Evolutionary conservation across 2,113 vertebrate genomes (phyloP).

Genomic region (Poecile atricapillus): DNA sequence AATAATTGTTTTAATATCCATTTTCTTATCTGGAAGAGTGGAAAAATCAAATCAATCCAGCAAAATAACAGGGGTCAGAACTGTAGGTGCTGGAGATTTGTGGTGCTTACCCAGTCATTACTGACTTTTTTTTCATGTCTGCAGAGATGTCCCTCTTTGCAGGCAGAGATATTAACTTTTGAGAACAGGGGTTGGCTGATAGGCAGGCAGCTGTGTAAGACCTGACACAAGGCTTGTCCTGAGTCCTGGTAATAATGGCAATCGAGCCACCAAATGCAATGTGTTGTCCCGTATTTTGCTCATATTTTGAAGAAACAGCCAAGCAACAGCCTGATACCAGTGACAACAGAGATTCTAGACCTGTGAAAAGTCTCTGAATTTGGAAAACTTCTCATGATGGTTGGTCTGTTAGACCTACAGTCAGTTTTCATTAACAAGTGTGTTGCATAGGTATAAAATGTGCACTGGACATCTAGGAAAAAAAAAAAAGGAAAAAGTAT

Average conservation of each 20-base stretch:
- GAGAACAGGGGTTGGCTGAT: neutral
- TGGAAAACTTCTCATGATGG: neutral
- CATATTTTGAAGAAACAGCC: neutral
- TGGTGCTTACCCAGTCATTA: neutral
- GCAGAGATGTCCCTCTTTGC: neutral
- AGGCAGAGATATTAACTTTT: neutral
- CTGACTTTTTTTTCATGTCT: neutral
- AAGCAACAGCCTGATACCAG: neutral
- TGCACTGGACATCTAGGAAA: neutral
- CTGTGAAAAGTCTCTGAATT: neutral
- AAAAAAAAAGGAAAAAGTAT: neutral
- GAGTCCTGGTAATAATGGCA: neutral
- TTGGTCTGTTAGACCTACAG: neutral
- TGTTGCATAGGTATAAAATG: neutral
- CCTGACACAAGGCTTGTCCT: neutral
- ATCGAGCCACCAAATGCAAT: neutral
- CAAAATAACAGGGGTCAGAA: neutral
- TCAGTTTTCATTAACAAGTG: neutral
- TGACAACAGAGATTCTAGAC: neutral
- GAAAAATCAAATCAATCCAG: neutral
- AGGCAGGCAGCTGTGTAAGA: neutral
- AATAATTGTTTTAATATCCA: neutral
- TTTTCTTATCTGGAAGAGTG: neutral
- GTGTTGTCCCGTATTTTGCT: neutral
- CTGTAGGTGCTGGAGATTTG: neutral